Base-by-base conservation (phyloP, 2,797 vertebrate genomes). In the Cuculus canorus region DNA sequence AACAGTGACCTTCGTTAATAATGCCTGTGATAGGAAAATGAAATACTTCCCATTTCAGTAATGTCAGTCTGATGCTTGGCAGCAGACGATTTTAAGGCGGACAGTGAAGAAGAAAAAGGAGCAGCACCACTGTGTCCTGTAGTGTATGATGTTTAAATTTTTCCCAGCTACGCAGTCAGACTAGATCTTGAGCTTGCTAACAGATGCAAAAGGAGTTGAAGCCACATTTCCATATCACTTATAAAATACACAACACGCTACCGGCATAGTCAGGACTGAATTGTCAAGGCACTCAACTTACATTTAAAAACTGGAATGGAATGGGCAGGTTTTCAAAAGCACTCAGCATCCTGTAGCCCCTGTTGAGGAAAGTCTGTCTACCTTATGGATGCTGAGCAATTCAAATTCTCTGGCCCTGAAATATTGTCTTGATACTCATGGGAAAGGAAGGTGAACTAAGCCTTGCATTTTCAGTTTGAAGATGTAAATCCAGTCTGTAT, bases 141-240 rank as follows among this genome's bases (percentile, higher is more conserved):
- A 48, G 41, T 17, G 14, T 23, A 75, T 61, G 14, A 50, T 76
- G 76, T 85, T 83, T 79, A 89, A 75, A 37, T 32, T 79, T 91
- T 89, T 91, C 57, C 33, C 10, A 75, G 76, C 39, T 77, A n/a
- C 1, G 5, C 50, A 91, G 80, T 86, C 90, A 82, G 88, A 71
- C 68, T 83, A 78, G 65, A 82, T 94, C 41, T 88, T 68, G 72
- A 86, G 86, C 89, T 97, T 91, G 56, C 57, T 66, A 94, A 73
- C 16, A 52, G 83, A 75, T 28, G 60, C 82, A 84, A 76, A 90
- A 86, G 48, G 69, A 93, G 27, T 68, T 79, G 69, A 90, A 95
- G 79, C 28, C 61, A 69, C 25, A 37, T 69, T 92, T 91, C 76
- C 0, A 0, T 87, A 82, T 93, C 45, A 8, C 75, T 82, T 91